Evolutionary conservation across 2,888 invertebrate species (phyloP).

Genomic region (Germaria angustata): DNA sequence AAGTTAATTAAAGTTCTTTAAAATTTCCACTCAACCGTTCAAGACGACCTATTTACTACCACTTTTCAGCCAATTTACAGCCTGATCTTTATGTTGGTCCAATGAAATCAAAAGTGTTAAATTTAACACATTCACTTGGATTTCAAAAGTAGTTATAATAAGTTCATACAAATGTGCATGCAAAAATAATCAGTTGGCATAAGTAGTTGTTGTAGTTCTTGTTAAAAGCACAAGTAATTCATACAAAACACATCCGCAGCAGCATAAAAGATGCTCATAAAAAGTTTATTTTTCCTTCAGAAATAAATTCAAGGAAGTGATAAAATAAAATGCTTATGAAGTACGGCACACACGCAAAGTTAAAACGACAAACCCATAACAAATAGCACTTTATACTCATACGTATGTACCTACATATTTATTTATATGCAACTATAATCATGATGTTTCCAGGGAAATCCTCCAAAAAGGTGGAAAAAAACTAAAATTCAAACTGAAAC

Average conservation of each 20-base stretch:
- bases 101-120: conserved; percentile 50
- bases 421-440: background rate
- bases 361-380: conserved; percentile 13
- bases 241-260: background rate
- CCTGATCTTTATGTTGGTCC: background rate
- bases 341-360: conserved; percentile 15
- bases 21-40: background rate
- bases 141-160: background rate
- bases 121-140: conserved; percentile 36
- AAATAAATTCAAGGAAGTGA: conserved; percentile 51
- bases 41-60: conserved; percentile 7
- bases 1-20: too few species aligned
- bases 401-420: background rate
- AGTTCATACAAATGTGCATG: background rate
- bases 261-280: conserved; percentile 3
- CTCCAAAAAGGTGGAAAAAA: background rate
- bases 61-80: background rate
- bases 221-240: conserved; percentile 21
- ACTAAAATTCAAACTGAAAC: background rate
- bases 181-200: background rate
- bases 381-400: conserved; percentile 9
- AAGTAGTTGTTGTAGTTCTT: conserved; percentile 36
- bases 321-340: conserved; percentile 50
- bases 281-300: background rate
- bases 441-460: conserved; percentile 40